phyloP scores from a whole-genome alignment of 2,888 invertebrate species.

The Tachystola acroxantha region DNA sequence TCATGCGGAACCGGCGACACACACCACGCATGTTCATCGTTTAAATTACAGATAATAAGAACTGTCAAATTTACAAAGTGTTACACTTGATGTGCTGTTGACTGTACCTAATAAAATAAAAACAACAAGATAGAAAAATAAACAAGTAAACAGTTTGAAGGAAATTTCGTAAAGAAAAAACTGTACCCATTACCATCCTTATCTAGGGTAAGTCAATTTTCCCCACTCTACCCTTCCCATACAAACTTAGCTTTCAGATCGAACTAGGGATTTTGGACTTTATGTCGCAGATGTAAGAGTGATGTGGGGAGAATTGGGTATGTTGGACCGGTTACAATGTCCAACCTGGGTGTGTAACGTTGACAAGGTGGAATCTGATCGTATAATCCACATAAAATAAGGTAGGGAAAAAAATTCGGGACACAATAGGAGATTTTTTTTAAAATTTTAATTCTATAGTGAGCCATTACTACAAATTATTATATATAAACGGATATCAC shows the following conservation, averaged over 20 bases:
- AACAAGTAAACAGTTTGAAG: conserved; percentile 60
- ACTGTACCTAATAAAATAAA: not conserved
- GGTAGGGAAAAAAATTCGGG: conserved; percentile 48
- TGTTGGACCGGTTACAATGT: conserved; percentile 44
- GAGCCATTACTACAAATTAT: too few relatives aligned
- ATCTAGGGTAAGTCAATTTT: conserved; percentile 75
- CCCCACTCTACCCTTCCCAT: conserved; percentile 44
- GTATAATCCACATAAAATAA: conserved; percentile 76
- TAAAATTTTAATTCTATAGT: too few relatives aligned
- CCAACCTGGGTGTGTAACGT: conserved; percentile 69
- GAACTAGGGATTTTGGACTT: conserved; percentile 19
- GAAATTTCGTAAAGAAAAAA: conserved; percentile 61
- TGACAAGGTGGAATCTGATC: conserved; percentile 75
- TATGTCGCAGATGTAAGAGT: conserved; percentile 19
- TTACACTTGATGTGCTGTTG: too few relatives aligned
- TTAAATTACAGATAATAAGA: too few relatives aligned
- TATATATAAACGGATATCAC: too few relatives aligned
- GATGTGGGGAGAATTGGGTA: conserved; percentile 9
- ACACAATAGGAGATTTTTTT: conserved; percentile 34
- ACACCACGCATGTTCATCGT: too few relatives aligned
- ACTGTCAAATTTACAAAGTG: too few relatives aligned
- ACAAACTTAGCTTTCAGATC: conserved; percentile 14
- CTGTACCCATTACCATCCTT: conserved; percentile 66
- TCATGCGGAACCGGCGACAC: too few relatives aligned
- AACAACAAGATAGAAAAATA: conserved; percentile 34